These are phyloP conservation scores for Oxyura jamaicensis DNA, from an alignment of 2,113 vertebrate genomes.

Conservation along the genomic window DNA sequence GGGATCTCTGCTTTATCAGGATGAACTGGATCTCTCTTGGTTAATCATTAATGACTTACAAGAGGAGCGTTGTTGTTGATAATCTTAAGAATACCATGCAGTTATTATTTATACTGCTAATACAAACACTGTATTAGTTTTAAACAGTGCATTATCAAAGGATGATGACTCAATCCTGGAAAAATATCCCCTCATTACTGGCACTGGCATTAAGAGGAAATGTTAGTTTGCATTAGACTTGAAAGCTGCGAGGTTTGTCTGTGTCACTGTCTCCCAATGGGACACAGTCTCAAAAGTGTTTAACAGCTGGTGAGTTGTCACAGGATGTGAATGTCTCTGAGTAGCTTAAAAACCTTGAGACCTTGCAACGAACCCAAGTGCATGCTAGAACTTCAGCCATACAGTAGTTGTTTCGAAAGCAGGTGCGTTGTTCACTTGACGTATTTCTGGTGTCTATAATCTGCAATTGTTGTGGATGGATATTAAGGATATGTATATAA, in stretches of 20 bases:
- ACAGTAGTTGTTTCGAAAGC: not conserved
- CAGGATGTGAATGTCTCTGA: not conserved
- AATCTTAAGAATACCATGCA: not conserved
- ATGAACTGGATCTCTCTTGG: not conserved
- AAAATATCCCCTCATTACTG: not conserved
- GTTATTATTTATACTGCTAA: not conserved
- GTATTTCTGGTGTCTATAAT: not conserved
- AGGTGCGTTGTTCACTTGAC: not conserved
- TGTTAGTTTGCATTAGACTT: not conserved
- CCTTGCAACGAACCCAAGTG: not conserved
- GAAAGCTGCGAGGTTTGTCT: not conserved
- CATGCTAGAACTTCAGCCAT: not conserved
- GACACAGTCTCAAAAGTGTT: not conserved
- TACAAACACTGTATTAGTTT: not conserved
- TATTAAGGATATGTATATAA: not conserved
- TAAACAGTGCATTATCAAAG: not conserved
- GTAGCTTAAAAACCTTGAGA: not conserved
- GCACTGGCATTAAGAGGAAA: not conserved
- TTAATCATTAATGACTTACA: conserved; percentile 30
- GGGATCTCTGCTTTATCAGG: not conserved
- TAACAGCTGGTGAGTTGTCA: not conserved
- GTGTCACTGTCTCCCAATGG: not conserved
- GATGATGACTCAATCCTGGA: not conserved
- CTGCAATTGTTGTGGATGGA: not conserved
- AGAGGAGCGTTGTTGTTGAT: not conserved